Conservation (phyloP, 2,888 invertebrate genomes). For the Sisyra terminalis region DNA sequence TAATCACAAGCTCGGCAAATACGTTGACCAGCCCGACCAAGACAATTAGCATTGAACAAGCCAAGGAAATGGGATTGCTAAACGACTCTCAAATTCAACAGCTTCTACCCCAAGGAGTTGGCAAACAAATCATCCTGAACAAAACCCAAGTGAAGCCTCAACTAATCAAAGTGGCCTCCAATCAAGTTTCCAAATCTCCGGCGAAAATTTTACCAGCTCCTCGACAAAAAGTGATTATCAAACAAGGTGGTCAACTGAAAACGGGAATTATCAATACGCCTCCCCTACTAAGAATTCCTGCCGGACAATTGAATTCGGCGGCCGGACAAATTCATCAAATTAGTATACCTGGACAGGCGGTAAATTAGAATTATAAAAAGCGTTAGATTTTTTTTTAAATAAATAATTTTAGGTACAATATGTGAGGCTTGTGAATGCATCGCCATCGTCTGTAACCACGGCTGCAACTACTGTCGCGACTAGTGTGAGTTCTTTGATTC, state of each 20-base stretch:
- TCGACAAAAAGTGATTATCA: slow-evolving; percentile 35
- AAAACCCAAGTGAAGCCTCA: slow-evolving; percentile 6
- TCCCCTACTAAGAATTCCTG: slow-evolving; percentile 31
- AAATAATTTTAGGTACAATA: slow-evolving; percentile 44
- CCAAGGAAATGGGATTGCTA: slow-evolving; percentile 42
- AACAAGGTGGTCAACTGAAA: slow-evolving; percentile 22
- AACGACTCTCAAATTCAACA: slow-evolving; percentile 31
- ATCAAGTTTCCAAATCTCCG: slow-evolving; percentile 44
- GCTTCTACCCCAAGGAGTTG: slow-evolving; percentile 29
- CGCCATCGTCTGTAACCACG: slow-evolving; percentile 23
- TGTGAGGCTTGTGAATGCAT: slow-evolving; percentile 47
- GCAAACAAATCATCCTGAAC: slow-evolving; percentile 24
- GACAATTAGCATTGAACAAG: slow-evolving; percentile 45
- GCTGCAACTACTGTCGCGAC: slow-evolving; percentile 14
- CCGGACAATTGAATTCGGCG: slow-evolving; percentile 29
- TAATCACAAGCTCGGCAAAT: slow-evolving; percentile 13
- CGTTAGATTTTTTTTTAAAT: slow-evolving; percentile 6
- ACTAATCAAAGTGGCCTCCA: slow-evolving; percentile 24
- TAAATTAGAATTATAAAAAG: slow-evolving; percentile 21
- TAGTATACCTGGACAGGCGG: slow-evolving; percentile 54
- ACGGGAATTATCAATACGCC: slow-evolving; percentile 18
- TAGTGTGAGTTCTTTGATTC: slow-evolving; percentile 14
- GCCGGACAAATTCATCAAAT: slow-evolving; percentile 46
- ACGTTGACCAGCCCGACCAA: slow-evolving; percentile 29
- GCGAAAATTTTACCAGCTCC: slow-evolving; percentile 53